Evolutionary conservation across 2,888 invertebrate species (phyloP), one percentile per base, ranked within the genome.

Genomic region (Syrphus vitripennis): DNA sequence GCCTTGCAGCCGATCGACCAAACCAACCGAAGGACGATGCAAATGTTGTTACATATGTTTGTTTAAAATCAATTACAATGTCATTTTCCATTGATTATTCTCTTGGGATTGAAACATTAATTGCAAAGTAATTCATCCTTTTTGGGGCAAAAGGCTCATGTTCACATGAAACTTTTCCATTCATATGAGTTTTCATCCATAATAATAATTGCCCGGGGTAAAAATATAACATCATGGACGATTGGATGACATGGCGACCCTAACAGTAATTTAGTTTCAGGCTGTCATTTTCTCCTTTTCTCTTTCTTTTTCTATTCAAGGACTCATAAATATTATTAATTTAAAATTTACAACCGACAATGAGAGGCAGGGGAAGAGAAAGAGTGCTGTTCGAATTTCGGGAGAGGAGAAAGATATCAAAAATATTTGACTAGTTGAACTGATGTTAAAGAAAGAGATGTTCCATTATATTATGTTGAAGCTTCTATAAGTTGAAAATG

Each of bases 11-110:
- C n/a, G n/a, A n/a, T n/a, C n/a, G n/a, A n/a, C n/a, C n/a, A n/a
- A n/a, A n/a, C n/a, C n/a, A n/a, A n/a, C n/a, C n/a, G n/a, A n/a
- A n/a, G n/a, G n/a, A n/a, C n/a, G n/a, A n/a, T 59, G 14, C 34
- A 40, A n/a, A 57, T 29, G 72, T 40, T 29, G 31, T 55, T 63
- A 42, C 82, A 78, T 82, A 82, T 86, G 86, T 77, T 77, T 86
- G 74, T 61, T 65, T 29, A 72, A 86, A 86, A 86, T 86, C 86
- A 86, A 86, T 86, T 86, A 86, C 86, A 86, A 82, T 82, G 74
- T 74, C 77, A 82, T 86, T 86, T 86, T 86, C 72, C 82, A 74
- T 86, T 82, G 86, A 86, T 82, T 86, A 86, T 78, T 82, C 77
- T 61, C 82, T 75, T 86, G 77, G 78, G 74, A 82, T 82, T 82